Evolutionary conservation across 2,797 vertebrate species (phyloP).

Genomic region (Helostoma temminkii): DNA sequence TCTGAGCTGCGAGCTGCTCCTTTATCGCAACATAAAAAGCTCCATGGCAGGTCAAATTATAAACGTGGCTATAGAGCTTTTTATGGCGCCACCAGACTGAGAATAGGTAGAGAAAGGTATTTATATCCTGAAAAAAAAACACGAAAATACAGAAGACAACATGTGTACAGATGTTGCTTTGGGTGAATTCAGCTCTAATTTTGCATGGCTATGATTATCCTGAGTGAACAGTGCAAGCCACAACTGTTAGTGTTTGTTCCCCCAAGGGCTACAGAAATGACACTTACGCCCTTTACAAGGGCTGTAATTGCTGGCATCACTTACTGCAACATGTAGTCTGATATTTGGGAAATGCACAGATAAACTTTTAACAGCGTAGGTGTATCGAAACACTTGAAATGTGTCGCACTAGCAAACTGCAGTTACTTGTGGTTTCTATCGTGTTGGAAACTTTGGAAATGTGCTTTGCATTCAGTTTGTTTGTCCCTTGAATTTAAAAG

Average conservation of each 20-base stretch:
- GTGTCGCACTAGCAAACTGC: conserved; percentile 38
- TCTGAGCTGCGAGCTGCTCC: conserved; percentile 22
- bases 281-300: not conserved
- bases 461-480: conserved; percentile 16
- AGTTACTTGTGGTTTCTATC: conserved; percentile 38
- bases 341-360: conserved; percentile 28
- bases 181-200: conserved; percentile 26
- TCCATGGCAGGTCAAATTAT: conserved; percentile 47
- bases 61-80: conserved; percentile 57
- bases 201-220: conserved; percentile 9
- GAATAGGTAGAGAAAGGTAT: conserved; percentile 36
- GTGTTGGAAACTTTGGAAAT: conserved; percentile 11
- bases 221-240: conserved; percentile 15
- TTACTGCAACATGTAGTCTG: conserved; percentile 14
- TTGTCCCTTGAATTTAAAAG: conserved; percentile 8
- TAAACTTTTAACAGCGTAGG: conserved; percentile 12
- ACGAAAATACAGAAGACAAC: conserved; percentile 25
- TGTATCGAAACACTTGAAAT: conserved; percentile 23
- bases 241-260: conserved; percentile 13
- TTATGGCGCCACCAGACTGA: conserved; percentile 25
- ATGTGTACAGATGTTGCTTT: not conserved
- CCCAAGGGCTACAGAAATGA: not conserved
- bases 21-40: conserved; percentile 38
- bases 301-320: not conserved
- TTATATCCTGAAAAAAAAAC: conserved; percentile 22